A percentile compares a stretch with the other conserved stretches of the same genome.
Conservation (phyloP, 2,113 vertebrate species). For the Rhinoptilus africanus region DNA sequence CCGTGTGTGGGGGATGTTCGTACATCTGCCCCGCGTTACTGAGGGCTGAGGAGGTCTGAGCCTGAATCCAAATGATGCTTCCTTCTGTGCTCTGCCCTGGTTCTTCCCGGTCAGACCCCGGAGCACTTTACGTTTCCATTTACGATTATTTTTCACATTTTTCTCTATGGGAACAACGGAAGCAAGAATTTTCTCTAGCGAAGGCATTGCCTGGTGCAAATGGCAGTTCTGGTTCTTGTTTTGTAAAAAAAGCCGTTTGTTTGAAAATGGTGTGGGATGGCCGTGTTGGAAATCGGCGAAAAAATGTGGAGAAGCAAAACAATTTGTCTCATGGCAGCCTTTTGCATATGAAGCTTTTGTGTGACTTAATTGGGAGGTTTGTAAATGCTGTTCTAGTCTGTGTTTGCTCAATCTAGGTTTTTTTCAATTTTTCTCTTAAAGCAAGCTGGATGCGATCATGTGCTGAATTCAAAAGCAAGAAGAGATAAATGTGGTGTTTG, state of each 20-base stretch:
- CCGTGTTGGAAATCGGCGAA: neutral
- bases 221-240: neutral
- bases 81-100: neutral
- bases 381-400: conserved; percentile 41
- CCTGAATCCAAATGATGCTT: neutral
- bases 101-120: neutral
- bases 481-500: conserved; percentile 98
- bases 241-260: neutral
- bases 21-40: neutral
- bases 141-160: neutral
- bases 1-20: neutral
- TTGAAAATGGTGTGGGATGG: conserved; percentile 5
- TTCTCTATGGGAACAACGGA: neutral
- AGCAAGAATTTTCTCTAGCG: neutral
- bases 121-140: neutral
- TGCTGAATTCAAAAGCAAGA: conserved; percentile 97
- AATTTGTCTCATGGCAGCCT: neutral
- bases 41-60: neutral
- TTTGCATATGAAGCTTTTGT: conserved; percentile 26
- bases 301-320: neutral
- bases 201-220: neutral
- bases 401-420: conserved; percentile 45
- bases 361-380: conserved; percentile 44
- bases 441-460: conserved; percentile 98
- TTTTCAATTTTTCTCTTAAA: conserved; percentile 75